Evolutionary conservation across 2,113 vertebrate species (phyloP).

Genomic region (Halichoeres trimaculatus): DNA sequence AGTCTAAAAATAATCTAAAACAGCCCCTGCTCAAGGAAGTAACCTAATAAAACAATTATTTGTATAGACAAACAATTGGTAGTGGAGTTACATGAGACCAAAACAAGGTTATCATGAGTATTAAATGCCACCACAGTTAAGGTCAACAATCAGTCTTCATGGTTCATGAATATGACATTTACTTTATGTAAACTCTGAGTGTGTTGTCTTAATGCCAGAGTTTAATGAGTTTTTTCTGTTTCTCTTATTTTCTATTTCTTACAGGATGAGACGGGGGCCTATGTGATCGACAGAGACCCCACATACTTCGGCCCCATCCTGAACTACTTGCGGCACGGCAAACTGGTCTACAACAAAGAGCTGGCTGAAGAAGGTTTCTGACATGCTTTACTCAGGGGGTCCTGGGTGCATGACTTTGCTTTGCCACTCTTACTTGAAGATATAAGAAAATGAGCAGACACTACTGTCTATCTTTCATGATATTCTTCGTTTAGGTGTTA

Average conservation of each 20-base stretch:
- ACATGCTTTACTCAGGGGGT: neutral
- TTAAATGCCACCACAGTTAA: too few relatives aligned
- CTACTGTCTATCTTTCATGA: too few relatives aligned
- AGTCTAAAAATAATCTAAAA: slow-evolving; percentile 34
- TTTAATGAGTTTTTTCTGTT: neutral
- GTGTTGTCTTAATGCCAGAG: too few relatives aligned
- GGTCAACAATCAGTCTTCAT: too few relatives aligned
- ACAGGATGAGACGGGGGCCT: slow-evolving; percentile 97
- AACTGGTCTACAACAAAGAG: slow-evolving; percentile 97
- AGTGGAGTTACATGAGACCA: neutral
- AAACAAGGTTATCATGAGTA: neutral
- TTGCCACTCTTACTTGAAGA: neutral
- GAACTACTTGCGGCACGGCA: slow-evolving; percentile 96
- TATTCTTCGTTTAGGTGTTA: too few relatives aligned
- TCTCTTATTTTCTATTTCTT: slow-evolving; percentile 13
- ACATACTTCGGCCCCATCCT: slow-evolving; percentile 99
- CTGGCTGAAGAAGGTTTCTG: slow-evolving; percentile 94
- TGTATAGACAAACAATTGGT: neutral
- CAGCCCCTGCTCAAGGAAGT: neutral
- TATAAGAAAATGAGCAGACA: neutral
- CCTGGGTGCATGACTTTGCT: slow-evolving; percentile 2
- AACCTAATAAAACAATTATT: neutral
- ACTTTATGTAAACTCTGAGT: too few relatives aligned
- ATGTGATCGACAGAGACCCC: slow-evolving; percentile 97
- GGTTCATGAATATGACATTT: too few relatives aligned